Percentiles rank a stretch among this genome's conserved stretches.
These are phyloP conservation scores for Triplophysa yarkandensis DNA, from an alignment of 2,797 vertebrate species.

Conservation along the genomic window DNA sequence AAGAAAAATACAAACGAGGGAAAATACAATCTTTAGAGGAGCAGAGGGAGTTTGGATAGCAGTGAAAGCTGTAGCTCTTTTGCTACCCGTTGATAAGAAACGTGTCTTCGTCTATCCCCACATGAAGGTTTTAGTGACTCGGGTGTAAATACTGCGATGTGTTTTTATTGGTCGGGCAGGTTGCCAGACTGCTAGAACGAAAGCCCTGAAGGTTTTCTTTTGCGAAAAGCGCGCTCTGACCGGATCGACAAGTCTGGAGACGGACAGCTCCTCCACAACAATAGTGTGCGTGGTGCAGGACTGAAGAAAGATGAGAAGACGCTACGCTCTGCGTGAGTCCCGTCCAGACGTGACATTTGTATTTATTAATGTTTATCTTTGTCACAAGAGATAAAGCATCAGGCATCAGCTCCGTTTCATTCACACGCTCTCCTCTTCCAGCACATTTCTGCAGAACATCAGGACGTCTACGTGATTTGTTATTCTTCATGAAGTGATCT, in stretches of 20 bases:
- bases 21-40: constrained; percentile 17
- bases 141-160: constrained; percentile 52
- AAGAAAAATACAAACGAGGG: constrained; percentile 18
- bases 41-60: background rate
- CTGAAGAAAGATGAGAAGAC: constrained; percentile 24
- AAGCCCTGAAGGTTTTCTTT: constrained; percentile 59
- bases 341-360: background rate
- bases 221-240: constrained; percentile 60
- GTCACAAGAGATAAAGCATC: background rate
- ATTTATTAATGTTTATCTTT: constrained; percentile 4
- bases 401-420: background rate
- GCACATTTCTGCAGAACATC: background rate
- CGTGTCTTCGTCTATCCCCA: background rate
- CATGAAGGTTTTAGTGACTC: constrained; percentile 8
- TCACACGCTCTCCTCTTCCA: background rate
- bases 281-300: background rate
- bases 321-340: background rate
- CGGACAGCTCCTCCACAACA: constrained; percentile 51
- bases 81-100: constrained; percentile 9
- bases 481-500: constrained; percentile 3
- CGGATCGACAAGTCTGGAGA: constrained; percentile 61
- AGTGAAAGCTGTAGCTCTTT: constrained; percentile 20
- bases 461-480: background rate
- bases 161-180: constrained; percentile 44
- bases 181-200: constrained; percentile 41